Conservation (phyloP, 2,113 vertebrate genomes). For the Pedionomus torquatus region DNA sequence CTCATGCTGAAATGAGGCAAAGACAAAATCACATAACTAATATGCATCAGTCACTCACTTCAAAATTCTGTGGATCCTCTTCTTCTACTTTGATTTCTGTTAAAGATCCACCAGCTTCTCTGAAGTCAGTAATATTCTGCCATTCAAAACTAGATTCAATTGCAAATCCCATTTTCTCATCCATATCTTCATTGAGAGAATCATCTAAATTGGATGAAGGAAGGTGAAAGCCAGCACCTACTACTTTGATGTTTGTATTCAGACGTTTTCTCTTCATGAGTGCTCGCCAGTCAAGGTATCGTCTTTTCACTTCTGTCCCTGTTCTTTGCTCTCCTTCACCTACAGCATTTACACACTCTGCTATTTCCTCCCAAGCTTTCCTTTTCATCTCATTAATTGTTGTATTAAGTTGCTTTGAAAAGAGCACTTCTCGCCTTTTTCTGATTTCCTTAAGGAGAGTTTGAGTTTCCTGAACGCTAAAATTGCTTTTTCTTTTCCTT, state of each 20-base stretch:
- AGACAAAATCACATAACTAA: neutral
- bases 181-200: conserved; percentile 85
- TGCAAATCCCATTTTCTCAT: conserved; percentile 87
- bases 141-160: conserved; percentile 89
- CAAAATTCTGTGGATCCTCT: conserved; percentile 83
- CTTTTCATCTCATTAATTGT: conserved; percentile 95
- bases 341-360: conserved; percentile 89
- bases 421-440: conserved; percentile 89
- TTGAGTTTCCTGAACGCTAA: conserved; percentile 94
- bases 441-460: conserved; percentile 92
- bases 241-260: conserved; percentile 84
- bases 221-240: conserved; percentile 85
- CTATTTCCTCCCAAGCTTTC: conserved; percentile 95
- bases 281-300: conserved; percentile 91
- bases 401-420: conserved; percentile 95
- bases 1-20: neutral
- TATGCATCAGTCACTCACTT: conserved; percentile 69
- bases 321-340: conserved; percentile 92
- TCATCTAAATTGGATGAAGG: conserved; percentile 88
- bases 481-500: conserved; percentile 95
- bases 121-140: conserved; percentile 86
- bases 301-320: conserved; percentile 89
- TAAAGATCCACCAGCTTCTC: conserved; percentile 81
- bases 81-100: conserved; percentile 90
- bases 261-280: conserved; percentile 92